phyloP scores from a whole-genome alignment of 2,113 vertebrate genomes.

The Setophaga coronata region DNA sequence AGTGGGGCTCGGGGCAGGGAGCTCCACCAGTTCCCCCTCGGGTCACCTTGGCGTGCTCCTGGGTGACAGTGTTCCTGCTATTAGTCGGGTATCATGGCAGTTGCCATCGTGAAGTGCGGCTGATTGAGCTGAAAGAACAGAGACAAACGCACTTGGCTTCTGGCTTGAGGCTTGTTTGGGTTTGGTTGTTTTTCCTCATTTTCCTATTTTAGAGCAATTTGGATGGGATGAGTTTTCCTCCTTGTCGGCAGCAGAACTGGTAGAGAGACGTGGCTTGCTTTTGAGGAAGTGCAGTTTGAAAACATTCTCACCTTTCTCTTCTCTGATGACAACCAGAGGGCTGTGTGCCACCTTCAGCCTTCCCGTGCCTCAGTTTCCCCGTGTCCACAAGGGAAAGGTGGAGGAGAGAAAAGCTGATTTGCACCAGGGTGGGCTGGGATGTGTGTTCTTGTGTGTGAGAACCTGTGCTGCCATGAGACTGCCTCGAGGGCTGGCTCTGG shows the following conservation, averaged over 20 bases:
- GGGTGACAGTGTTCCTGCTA: background rate
- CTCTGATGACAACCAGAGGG: background rate
- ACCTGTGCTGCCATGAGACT: background rate
- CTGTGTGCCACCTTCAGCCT: background rate
- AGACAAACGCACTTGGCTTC: background rate
- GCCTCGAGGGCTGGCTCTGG: background rate
- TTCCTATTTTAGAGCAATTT: background rate
- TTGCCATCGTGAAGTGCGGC: background rate
- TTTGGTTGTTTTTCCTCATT: background rate
- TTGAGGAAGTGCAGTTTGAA: background rate
- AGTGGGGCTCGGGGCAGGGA: background rate
- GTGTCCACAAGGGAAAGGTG: background rate
- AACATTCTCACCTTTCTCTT: background rate
- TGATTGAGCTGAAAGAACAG: background rate
- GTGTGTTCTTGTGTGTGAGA: background rate
- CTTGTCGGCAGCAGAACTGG: background rate
- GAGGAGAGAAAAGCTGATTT: background rate
- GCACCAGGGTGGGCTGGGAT: background rate
- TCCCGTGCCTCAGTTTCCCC: background rate
- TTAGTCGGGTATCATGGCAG: background rate
- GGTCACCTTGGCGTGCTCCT: slow-evolving; percentile 46
- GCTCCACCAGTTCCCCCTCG: background rate
- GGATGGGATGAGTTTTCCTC: background rate
- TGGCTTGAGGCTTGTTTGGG: background rate
- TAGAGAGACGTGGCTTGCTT: background rate